Evolutionary conservation across 30 jellyfish, hydroid and myxozoan genomes (phyloP).

Genomic region (Calvadosia cruxmelitensis): DNA sequence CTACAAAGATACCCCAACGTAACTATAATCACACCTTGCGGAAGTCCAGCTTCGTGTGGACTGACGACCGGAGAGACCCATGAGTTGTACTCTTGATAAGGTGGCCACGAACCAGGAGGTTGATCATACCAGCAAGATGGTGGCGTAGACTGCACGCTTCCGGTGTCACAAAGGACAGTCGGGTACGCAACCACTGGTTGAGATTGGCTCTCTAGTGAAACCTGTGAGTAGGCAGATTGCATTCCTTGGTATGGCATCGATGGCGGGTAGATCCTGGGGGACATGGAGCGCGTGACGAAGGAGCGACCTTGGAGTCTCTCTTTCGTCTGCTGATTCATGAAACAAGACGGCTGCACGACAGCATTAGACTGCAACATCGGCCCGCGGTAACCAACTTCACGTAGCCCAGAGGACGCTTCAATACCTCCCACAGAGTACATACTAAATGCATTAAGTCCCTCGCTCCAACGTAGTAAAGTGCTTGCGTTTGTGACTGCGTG

Average conservation of each 20-base stretch:
- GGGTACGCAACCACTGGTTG: neutral
- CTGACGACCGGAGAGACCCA: neutral
- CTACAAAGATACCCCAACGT: no score
- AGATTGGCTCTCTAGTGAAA: neutral
- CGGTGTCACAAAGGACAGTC: neutral
- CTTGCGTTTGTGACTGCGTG: no score
- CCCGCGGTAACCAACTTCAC: neutral
- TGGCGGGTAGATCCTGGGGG: neutral
- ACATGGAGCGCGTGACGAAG: neutral
- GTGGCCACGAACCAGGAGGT: neutral
- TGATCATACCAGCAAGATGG: neutral
- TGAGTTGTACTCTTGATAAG: neutral
- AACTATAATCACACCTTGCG: neutral
- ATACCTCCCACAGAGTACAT: neutral
- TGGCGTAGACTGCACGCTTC: neutral
- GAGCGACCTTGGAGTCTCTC: neutral
- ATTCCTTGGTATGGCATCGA: neutral
- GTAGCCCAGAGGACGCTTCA: neutral
- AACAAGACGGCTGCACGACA: neutral
- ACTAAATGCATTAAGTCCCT: no score
- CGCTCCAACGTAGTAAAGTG: no score
- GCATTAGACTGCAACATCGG: neutral
- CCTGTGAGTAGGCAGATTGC: neutral
- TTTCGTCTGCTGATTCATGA: neutral
- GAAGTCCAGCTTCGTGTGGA: neutral